Percentiles rank a stretch among this genome's conserved stretches.
These are phyloP conservation scores for Balaenoptera acutorostrata DNA, from an alignment of 2,113 vertebrate genomes.

Conservation along the genomic window DNA sequence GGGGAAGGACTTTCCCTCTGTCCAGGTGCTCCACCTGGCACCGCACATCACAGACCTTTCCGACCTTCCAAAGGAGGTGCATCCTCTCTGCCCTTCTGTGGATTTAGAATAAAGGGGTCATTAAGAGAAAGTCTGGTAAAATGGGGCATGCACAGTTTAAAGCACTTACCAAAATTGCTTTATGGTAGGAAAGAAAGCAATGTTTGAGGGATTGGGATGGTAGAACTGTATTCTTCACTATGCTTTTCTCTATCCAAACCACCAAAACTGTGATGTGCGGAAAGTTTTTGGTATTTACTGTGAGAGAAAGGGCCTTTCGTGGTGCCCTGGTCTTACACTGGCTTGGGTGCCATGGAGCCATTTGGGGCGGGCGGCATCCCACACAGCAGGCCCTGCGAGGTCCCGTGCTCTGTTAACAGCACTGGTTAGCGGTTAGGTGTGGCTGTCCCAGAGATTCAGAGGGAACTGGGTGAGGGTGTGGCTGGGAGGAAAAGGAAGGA, in stretches of 20 bases:
- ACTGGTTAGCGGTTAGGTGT: background rate
- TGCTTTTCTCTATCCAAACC: background rate
- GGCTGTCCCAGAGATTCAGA: background rate
- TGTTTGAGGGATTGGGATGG: background rate
- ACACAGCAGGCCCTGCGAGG: background rate
- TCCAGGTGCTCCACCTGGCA: accelerated
- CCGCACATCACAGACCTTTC: accelerated
- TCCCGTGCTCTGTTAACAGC: background rate
- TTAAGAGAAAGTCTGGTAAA: background rate
- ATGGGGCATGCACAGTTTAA: background rate
- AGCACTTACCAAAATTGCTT: background rate
- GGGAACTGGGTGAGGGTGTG: background rate
- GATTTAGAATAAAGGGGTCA: background rate
- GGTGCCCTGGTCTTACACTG: background rate
- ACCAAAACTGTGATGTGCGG: accelerated
- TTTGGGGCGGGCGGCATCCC: background rate
- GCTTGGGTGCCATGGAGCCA: background rate
- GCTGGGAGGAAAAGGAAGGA: background rate
- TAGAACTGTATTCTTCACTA: accelerated
- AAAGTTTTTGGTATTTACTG: background rate
- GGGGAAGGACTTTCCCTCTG: background rate
- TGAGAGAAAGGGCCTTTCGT: background rate
- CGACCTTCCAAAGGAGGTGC: background rate
- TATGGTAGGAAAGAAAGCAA: background rate
- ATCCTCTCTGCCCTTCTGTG: background rate